phyloP scores from a whole-genome alignment of 2,888 invertebrate species.

The Dicyrtoma fusca region DNA sequence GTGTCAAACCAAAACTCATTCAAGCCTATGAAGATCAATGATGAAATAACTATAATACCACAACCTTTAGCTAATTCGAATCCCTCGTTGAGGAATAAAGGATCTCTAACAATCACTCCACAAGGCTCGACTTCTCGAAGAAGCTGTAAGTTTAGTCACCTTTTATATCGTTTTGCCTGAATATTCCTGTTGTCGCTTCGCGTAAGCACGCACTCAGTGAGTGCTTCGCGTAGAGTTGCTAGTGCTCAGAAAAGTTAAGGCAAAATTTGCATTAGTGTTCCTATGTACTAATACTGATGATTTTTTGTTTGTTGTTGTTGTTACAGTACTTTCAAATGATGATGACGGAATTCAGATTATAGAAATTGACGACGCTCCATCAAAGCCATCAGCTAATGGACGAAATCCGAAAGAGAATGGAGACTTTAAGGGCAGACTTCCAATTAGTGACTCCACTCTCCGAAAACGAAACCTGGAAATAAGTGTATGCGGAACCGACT shows the following conservation, averaged over 20 bases:
- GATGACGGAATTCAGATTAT: conserved; percentile 56
- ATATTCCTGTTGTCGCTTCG: background rate
- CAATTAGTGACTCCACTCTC: conserved; percentile 54
- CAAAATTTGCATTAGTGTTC: too few relatives aligned
- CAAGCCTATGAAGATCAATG: conserved; percentile 83
- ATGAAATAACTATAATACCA: conserved; percentile 87
- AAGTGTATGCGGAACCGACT: conserved; percentile 53
- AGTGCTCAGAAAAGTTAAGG: too few relatives aligned
- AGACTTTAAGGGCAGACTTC: conserved; percentile 49
- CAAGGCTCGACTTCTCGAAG: conserved; percentile 40
- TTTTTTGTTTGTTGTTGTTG: background rate
- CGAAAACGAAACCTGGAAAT: conserved; percentile 56
- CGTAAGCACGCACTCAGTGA: background rate
- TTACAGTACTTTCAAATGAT: conserved; percentile 46
- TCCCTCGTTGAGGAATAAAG: conserved; percentile 49
- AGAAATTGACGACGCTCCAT: conserved; percentile 55
- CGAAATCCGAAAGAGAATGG: conserved; percentile 49
- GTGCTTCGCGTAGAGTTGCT: too few relatives aligned
- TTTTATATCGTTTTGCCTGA: conserved; percentile 13
- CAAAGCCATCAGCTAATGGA: conserved; percentile 46
- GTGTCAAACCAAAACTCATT: conserved; percentile 58
- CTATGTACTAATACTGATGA: background rate
- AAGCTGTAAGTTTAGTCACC: conserved; percentile 30
- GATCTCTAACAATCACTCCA: conserved; percentile 56
- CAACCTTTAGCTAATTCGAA: conserved; percentile 67